phyloP scores from a whole-genome alignment of 2,113 vertebrate genomes.

The Cheilinus undulatus region DNA sequence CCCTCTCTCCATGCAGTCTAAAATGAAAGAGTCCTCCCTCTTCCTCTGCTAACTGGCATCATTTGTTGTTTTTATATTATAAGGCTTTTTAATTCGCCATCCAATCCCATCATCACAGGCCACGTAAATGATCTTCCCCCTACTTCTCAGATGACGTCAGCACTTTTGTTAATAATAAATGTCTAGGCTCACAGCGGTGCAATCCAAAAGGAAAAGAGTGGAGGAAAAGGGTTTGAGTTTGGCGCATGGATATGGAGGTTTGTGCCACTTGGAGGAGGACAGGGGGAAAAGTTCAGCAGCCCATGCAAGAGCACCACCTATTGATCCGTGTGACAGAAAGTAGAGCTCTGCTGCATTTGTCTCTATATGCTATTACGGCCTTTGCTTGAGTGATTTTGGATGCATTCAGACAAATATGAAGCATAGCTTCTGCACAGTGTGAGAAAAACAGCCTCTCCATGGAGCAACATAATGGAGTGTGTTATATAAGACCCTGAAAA shows the following conservation, averaged over 20 bases:
- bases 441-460: slow-evolving; percentile 49
- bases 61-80: not conserved
- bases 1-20: slow-evolving; percentile 12
- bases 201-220: not conserved
- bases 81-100: slow-evolving; percentile 21
- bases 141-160: slow-evolving; percentile 69
- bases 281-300: slow-evolving; percentile 45
- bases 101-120: slow-evolving; percentile 53
- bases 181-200: slow-evolving; percentile 38
- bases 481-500: slow-evolving; percentile 69
- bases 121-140: slow-evolving; percentile 49
- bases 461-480: slow-evolving; percentile 51
- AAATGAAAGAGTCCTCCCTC: slow-evolving; percentile 16
- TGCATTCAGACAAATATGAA: slow-evolving; percentile 8
- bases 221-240: not conserved
- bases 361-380: not conserved
- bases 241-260: slow-evolving; percentile 34
- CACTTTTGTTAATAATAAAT: slow-evolving; percentile 59
- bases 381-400: slow-evolving; percentile 2
- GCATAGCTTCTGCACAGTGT: slow-evolving; percentile 14
- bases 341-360: slow-evolving; percentile 5
- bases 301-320: slow-evolving; percentile 82
- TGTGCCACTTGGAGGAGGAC: slow-evolving; percentile 42
- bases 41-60: slow-evolving; percentile 13
- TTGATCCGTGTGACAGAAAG: slow-evolving; percentile 72